These are phyloP conservation scores for Cercopithecus mona DNA, from an alignment of 2,113 vertebrate species.

Conservation along the genomic window DNA sequence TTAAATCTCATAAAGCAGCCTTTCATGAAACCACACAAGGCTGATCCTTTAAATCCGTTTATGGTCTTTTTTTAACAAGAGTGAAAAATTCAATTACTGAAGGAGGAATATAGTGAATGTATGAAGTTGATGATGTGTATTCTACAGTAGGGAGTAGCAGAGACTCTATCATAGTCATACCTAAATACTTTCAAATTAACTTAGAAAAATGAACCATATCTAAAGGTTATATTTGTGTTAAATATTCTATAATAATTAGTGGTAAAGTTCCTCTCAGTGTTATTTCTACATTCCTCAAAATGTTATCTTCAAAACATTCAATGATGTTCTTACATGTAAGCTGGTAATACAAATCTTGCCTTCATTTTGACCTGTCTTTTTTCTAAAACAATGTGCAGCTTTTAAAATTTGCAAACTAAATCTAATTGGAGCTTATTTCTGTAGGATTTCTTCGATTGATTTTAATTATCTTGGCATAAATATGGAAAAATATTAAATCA, in stretches of 20 bases:
- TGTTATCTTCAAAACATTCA: neutral
- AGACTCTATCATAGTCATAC: neutral
- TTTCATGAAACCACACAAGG: conserved; percentile 11
- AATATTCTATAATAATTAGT: neutral
- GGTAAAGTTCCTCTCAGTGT: neutral
- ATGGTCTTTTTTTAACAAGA: neutral
- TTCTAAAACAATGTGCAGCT: neutral
- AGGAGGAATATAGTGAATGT: neutral
- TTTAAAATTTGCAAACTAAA: neutral
- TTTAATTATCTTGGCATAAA: neutral
- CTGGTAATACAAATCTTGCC: neutral
- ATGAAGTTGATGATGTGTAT: neutral
- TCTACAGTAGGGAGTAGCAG: neutral
- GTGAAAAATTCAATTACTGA: neutral
- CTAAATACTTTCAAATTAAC: neutral
- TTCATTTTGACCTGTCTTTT: neutral
- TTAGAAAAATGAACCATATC: neutral
- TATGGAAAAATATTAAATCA: neutral
- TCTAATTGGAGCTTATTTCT: neutral
- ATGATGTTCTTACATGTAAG: neutral
- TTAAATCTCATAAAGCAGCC: neutral
- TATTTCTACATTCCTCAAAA: neutral
- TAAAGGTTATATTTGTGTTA: neutral
- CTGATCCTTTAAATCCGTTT: neutral
- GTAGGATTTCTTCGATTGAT: neutral